Base-by-base conservation (phyloP, 2,797 vertebrate genomes). In the Macropus fuliginosus region DNA sequence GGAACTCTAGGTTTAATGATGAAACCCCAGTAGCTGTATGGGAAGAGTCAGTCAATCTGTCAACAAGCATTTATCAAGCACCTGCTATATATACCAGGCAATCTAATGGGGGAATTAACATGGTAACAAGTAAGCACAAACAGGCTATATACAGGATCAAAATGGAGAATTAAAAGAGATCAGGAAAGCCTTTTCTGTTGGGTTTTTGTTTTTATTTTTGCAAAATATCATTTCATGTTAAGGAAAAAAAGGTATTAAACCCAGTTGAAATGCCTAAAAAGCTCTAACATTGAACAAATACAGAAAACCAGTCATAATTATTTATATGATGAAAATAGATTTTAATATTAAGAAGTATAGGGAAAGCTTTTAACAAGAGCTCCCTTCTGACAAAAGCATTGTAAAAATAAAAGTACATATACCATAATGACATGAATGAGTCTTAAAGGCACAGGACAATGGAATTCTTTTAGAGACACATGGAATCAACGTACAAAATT, bases 211-310 rank as follows among this genome's bases (percentile, higher is more conserved):
- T 52, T 52, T 52, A 52, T 52, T 81, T 87, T 87, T 50, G 31
- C n/a, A 40, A 81, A 97, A 96, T 91, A 97, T 97, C 97, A 98
- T 97, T 97, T 93, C 93, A 92, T 54, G 14, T 62, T 90, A 97
- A 55, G 95, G 81, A 56, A 96, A 74, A 50, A 97, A 95, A 94
- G 92, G 66, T 87, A 27, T n/a, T 50, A 27, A 87, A 87, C 40
- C 27, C 40, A 50, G 54, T 89, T 93, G 89, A 50, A 62, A 91
- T 66, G 55, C 97, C 52, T 91, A 93, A 94, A 94, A 52, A 46
- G 3, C 0, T 87, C 52, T 0, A 54, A 90, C 8, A 31, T 96
- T 94, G 89, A 90, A 96, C 90, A 96, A 95, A 89, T 52, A 54
- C 29, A 93, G 56, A 57, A 92, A 93, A 21, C 12, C 11, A 50